These are phyloP conservation scores for Brenthis hecate DNA, from an alignment of 2,888 invertebrate species.

Conservation along the genomic window DNA sequence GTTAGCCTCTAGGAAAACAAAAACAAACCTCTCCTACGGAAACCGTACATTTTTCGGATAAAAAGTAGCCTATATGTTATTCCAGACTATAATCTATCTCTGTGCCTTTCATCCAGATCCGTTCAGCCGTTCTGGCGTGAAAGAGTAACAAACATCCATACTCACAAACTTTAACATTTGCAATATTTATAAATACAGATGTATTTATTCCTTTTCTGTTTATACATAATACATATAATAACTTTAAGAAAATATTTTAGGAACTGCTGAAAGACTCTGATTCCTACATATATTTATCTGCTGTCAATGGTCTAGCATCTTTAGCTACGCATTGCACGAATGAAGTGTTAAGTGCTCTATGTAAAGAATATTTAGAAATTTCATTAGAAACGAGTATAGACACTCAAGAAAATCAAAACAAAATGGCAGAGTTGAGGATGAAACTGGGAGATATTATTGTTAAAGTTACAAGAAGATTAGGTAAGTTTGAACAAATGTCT, in stretches of 20 bases:
- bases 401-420: constrained; percentile 62
- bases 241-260: constrained; percentile 59
- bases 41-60: too few relatives aligned
- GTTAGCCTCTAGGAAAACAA: too few relatives aligned
- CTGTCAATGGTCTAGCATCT: constrained; percentile 88
- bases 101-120: too few relatives aligned
- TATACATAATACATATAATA: too few relatives aligned
- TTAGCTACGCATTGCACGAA: constrained; percentile 86
- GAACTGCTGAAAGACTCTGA: constrained; percentile 89
- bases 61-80: too few relatives aligned
- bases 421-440: constrained; percentile 83
- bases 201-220: too few relatives aligned
- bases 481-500: constrained; percentile 66
- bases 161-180: too few relatives aligned
- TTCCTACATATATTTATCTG: constrained; percentile 90
- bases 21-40: too few relatives aligned
- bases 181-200: too few relatives aligned
- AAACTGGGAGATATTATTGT: constrained; percentile 92
- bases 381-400: constrained; percentile 51
- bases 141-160: too few relatives aligned
- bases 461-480: constrained; percentile 86
- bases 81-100: too few relatives aligned
- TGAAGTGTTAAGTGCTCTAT: constrained; percentile 85
- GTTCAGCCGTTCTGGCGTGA: too few relatives aligned
- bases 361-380: constrained; percentile 84